Conservation (phyloP, 2,113 vertebrate species). For the Plotosus lineatus region DNA sequence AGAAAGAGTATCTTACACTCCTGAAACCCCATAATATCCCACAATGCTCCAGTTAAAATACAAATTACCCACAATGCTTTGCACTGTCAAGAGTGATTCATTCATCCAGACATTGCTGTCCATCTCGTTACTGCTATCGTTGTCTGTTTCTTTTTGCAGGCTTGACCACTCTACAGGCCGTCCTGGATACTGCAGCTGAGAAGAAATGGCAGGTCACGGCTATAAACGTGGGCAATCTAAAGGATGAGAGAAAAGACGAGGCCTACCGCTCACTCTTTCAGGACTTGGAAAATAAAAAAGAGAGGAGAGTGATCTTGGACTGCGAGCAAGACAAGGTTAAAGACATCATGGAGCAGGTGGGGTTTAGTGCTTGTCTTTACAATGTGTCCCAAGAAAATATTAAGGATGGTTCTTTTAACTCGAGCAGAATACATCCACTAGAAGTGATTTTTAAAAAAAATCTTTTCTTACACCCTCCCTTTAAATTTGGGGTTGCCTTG, state of each 20-base stretch:
- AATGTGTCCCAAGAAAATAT: not conserved
- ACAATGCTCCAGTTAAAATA: not conserved
- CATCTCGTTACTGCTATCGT: too few relatives aligned
- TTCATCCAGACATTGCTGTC: too few relatives aligned
- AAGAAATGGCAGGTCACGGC: conserved; percentile 97
- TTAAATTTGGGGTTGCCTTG: conserved; percentile 1
- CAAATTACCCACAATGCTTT: not conserved
- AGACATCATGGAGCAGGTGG: conserved; percentile 95
- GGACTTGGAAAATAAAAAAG: conserved; percentile 93
- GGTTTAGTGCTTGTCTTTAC: not conserved
- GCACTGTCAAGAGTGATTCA: not conserved
- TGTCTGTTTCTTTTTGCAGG: conserved; percentile 68
- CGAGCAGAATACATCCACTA: not conserved
- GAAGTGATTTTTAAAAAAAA: not conserved
- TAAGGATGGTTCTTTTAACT: not conserved
- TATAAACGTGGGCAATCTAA: conserved; percentile 96
- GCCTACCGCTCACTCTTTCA: conserved; percentile 94
- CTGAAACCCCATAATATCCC: not conserved
- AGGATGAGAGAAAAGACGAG: conserved; percentile 96
- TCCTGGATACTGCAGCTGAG: conserved; percentile 93
- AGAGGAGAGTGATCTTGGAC: conserved; percentile 91
- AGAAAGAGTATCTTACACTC: not conserved
- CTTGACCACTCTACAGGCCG: conserved; percentile 89
- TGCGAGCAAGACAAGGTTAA: conserved; percentile 97
- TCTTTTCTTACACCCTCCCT: not conserved